Percentiles rank a stretch among this genome's conserved stretches.
These are phyloP conservation scores for Apotomis turbidana DNA, from an alignment of 2,888 invertebrate species.

Conservation along the genomic window DNA sequence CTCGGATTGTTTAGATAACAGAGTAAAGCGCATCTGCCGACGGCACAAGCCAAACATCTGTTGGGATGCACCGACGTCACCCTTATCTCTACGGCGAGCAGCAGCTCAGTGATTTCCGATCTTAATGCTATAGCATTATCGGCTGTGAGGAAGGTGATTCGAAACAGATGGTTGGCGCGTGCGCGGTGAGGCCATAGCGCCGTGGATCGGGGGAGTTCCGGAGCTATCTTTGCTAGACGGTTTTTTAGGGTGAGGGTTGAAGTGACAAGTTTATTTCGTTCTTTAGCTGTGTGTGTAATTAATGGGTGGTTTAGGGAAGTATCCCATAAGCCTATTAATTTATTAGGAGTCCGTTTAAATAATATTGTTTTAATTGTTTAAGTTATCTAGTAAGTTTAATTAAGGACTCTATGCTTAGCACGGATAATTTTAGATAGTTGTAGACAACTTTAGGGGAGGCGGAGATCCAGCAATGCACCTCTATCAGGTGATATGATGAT, in stretches of 20 bases:
- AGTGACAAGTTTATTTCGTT: constrained; percentile 7
- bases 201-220: constrained; percentile 1
- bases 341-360: neutral
- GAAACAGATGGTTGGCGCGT: constrained; percentile 21
- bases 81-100: neutral
- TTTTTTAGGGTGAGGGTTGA: constrained; percentile 12
- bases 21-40: constrained; percentile 22
- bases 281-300: constrained; percentile 3
- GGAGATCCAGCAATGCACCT: no score
- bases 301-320: neutral
- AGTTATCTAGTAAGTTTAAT: neutral
- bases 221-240: constrained; percentile 6
- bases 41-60: constrained; percentile 32
- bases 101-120: constrained; percentile 1
- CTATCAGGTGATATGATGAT: no score
- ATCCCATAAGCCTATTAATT: neutral
- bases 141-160: neutral
- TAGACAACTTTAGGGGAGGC: no score
- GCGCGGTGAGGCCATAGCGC: constrained; percentile 15
- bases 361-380: neutral
- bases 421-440: no score
- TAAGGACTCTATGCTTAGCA: no score
- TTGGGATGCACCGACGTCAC: constrained; percentile 3
- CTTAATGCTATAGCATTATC: constrained; percentile 6
- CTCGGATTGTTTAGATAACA: constrained; percentile 27